Evolutionary conservation across 2,888 invertebrate genomes (phyloP), one percentile per base, ranked within the genome.

Genomic region (Eudemis profundana): DNA sequence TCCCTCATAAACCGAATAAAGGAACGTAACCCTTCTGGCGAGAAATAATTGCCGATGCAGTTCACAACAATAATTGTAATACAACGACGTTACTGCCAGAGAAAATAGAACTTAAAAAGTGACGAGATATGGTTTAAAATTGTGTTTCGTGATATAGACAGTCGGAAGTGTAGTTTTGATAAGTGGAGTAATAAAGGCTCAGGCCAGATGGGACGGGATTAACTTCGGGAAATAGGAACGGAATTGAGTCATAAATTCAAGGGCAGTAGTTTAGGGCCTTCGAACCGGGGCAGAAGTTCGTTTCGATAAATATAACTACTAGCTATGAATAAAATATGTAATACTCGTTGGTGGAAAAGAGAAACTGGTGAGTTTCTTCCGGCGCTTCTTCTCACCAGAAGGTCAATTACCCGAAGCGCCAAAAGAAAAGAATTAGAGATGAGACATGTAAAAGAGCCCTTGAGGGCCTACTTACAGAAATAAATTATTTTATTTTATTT

Each of bases 161-260:
- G 47, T 8, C 4, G 14, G 57, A 46, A 23, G 23, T 15, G 42
- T 44, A 33, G 42, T 51, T 61, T 61, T 61, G 61, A 61, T 51
- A 51, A 51, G 61, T 61, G 44, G 42, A 15, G 61, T 33, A 51
- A 51, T 61, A 61, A 50, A 61, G 50, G 33, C 29, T 27, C 51
- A 5, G 33, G 19, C 29, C 51, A 51, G 61, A 40, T 61, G 61
- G 42, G 42, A 15, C 61, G 14, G 61, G 51, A 51, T 51, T 50
- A 51, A 51, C n/a, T n/a, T n/a, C 10, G 19, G 33, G 36, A 10
- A 56, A 65, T 63, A 59, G 54, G 65, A 61, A 59, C 54, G 60
- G 60, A 70, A 63, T 59, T 61, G 53, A 62, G 56, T 49, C 62
- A 64, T 66, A 63, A 68, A 63, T 47, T 47, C 42, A 44, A 21